These are phyloP conservation scores for Babylonia areolata DNA, from an alignment of 1,140 invertebrate genomes.

Conservation along the genomic window DNA sequence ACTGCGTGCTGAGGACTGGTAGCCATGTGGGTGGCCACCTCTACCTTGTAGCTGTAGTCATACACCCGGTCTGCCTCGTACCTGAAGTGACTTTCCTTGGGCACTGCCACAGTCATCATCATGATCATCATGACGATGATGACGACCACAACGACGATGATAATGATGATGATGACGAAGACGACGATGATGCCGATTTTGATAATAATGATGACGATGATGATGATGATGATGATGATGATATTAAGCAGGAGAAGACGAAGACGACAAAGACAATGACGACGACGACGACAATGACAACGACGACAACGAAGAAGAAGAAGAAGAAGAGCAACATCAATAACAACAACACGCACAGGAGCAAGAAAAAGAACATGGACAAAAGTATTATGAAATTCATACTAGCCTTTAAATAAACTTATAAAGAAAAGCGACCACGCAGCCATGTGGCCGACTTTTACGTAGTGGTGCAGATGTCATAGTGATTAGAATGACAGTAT, in stretches of 20 bases:
- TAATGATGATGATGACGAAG: background rate
- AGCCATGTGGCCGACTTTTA: too few relatives aligned
- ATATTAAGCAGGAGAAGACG: background rate
- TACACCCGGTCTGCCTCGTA: constrained; percentile 81
- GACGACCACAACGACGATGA: background rate
- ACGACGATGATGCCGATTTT: background rate
- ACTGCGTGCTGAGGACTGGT: constrained; percentile 78
- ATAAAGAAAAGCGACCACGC: too few relatives aligned
- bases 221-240: background rate
- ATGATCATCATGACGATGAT: background rate
- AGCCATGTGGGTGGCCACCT: constrained; percentile 79
- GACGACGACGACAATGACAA: background rate
- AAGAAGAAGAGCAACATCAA: too few relatives aligned
- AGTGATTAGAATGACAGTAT: too few relatives aligned
- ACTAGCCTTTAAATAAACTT: too few relatives aligned
- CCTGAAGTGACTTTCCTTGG: constrained; percentile 71
- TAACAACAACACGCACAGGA: too few relatives aligned
- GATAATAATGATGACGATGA: background rate
- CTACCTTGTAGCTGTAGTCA: constrained; percentile 81
- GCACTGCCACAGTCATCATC: background rate
- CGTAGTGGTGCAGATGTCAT: too few relatives aligned
- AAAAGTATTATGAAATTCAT: too few relatives aligned
- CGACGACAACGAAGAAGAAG: too few relatives aligned
- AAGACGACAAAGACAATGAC: background rate
- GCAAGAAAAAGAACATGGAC: too few relatives aligned